Evolutionary conservation across 1,140 invertebrate genomes (phyloP), one percentile per base, ranked within the genome.

Genomic region (Nebria ingens): DNA sequence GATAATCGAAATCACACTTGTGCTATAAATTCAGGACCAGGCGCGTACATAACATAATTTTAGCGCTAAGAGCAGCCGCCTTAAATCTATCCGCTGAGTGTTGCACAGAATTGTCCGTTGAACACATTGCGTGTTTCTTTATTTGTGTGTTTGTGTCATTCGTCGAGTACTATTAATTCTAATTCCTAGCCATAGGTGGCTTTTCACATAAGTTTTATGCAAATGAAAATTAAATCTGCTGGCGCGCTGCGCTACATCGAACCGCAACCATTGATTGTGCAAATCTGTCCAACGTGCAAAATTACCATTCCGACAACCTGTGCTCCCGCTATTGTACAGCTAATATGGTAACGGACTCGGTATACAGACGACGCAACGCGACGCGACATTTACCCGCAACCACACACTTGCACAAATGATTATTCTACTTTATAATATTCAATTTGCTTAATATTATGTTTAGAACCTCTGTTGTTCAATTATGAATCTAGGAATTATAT

Each of bases 151-250:
- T 11, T 45, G 6, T 17, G 40, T 29, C 40, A 6, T 45, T 9
- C 40, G 15, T 6, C 40, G 40, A n/a, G n/a, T n/a, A n/a, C 40
- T 45, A 45, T 45, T 45, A 45, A 45, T 45, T 45, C 15, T 17
- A 45, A 45, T 17, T 17, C 9, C 6, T 17, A 45, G 9, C 40
- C 40, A 11, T 45, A 45, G 40, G 40, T 17, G 40, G 40, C 15
- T 12, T 4, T 6, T 4, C 9, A 45, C 40, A 17, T 3, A 29
- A 45, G 4, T 45, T 45, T 45, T 45, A 45, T 45, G 40, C 15
- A 12, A 45, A 45, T 45, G 40, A 45, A 45, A 45, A 45, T 45
- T 45, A 45, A 45, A 45, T 11, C 40, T 45, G 40, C 40, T 17
- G n/a, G n/a, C n/a, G n/a, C n/a, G n/a, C n/a, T n/a, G n/a, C n/a